These are phyloP conservation scores for Phyllotreta striolata DNA, from an alignment of 2,888 invertebrate species.

Conservation along the genomic window DNA sequence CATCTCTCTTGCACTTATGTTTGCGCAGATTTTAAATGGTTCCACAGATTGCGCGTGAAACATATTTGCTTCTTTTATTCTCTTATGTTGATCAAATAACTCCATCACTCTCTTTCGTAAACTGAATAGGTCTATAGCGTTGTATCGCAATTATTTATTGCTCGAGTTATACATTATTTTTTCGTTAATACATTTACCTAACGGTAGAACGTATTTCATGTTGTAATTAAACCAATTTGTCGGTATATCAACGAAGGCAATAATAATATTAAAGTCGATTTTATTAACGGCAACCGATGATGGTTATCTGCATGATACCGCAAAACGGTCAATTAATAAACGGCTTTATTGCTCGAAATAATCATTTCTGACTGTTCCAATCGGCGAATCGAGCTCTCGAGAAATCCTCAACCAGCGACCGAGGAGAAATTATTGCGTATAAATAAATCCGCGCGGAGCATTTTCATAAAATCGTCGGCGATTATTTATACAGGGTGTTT, in stretches of 20 bases:
- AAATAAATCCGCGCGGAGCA: background rate
- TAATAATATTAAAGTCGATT: conserved; percentile 3
- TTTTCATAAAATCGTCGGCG: too few relatives aligned
- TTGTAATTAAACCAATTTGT: conserved; percentile 3
- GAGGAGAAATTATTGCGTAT: background rate
- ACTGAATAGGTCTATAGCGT: too few relatives aligned
- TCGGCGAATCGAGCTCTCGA: background rate
- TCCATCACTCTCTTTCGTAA: too few relatives aligned
- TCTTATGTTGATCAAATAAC: too few relatives aligned
- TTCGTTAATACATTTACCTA: conserved; percentile 1
- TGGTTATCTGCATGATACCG: conserved; percentile 5
- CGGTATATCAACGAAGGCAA: background rate
- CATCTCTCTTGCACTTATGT: too few relatives aligned
- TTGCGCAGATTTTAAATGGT: too few relatives aligned
- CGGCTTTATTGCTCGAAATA: conserved; percentile 11
- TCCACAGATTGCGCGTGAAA: too few relatives aligned
- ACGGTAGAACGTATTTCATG: background rate
- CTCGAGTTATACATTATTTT: too few relatives aligned
- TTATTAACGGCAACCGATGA: conserved; percentile 4
- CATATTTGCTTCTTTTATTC: too few relatives aligned
- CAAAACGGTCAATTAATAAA: conserved; percentile 13
- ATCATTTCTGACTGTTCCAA: conserved; percentile 16
- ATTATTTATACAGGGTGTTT: too few relatives aligned
- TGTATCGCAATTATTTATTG: too few relatives aligned
- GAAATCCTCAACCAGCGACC: background rate